A percentile compares a stretch with the other conserved stretches of the same genome.
These are phyloP conservation scores for Protobothrops flavoviridis DNA, from an alignment of 2,113 vertebrate genomes.

Conservation along the genomic window DNA sequence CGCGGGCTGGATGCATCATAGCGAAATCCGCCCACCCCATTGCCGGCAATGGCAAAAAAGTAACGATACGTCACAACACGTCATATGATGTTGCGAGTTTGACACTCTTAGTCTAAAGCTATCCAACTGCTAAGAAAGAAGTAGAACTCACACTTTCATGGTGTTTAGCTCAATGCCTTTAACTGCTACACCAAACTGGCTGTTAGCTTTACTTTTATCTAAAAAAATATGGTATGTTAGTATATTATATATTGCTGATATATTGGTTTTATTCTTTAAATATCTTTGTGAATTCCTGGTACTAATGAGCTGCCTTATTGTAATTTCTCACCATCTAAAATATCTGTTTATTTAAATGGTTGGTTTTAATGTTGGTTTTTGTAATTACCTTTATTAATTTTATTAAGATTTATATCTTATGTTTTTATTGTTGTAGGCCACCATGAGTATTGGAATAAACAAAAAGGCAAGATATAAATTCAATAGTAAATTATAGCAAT, in stretches of 20 bases:
- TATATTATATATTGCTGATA: not conserved
- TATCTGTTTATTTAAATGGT: not conserved
- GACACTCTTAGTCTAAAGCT: not conserved
- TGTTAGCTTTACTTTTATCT: not conserved
- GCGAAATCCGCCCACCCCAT: too few species aligned
- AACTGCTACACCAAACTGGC: not conserved
- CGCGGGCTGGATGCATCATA: too few species aligned
- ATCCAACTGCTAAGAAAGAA: not conserved
- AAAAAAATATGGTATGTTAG: not conserved
- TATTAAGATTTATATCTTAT: not conserved
- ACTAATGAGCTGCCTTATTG: too few species aligned
- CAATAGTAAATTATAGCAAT: not conserved
- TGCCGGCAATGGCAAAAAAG: too few species aligned
- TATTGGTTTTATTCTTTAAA: not conserved
- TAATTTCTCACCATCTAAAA: too few species aligned
- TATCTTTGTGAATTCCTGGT: not conserved
- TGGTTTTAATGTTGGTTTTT: not conserved
- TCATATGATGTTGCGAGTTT: too few species aligned
- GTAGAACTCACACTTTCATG: not conserved
- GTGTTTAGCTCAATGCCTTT: not conserved
- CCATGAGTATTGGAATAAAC: too few species aligned
- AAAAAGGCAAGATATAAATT: not conserved
- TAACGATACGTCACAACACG: too few species aligned
- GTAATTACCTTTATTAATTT: not conserved
- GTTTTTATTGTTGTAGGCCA: not conserved